A percentile compares a stretch with the other conserved stretches of the same genome.
Evolutionary conservation across 2,888 invertebrate genomes (phyloP).

Genomic region (Xestobium rufovillosum): DNA sequence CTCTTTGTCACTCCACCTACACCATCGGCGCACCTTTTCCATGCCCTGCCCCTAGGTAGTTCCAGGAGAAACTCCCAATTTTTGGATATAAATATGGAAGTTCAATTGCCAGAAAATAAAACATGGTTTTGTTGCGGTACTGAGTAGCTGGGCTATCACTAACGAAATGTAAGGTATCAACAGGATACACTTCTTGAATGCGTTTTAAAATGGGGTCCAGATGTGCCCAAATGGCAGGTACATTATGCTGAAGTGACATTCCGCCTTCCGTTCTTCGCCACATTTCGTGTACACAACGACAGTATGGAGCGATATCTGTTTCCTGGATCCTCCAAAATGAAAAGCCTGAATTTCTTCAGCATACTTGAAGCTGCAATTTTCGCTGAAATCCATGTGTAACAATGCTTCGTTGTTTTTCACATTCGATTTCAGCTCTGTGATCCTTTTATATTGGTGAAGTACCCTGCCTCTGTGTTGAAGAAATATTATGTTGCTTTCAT

Average conservation of each 20-base stretch:
- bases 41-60: too few relatives aligned
- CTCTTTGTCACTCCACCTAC: too few relatives aligned
- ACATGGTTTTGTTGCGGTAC: conserved; percentile 36
- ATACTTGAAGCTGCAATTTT: conserved; percentile 35
- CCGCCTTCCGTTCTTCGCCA: conserved; percentile 26
- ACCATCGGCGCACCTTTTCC: too few relatives aligned
- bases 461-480: conserved; percentile 19
- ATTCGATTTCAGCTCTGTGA: conserved; percentile 19
- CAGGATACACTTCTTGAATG: conserved; percentile 19
- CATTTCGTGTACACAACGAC: conserved; percentile 31
- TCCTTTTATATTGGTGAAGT: conserved; percentile 17
- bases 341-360: conserved; percentile 34
- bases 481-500: conserved; percentile 21
- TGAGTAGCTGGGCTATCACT: conserved; percentile 37
- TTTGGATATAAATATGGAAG: too few relatives aligned
- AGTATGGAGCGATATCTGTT: conserved; percentile 34
- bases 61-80: too few relatives aligned
- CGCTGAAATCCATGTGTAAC: conserved; percentile 34
- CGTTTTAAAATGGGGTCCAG: conserved; percentile 29
- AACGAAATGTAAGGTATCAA: conserved; percentile 30
- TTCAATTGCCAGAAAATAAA: conserved; percentile 32
- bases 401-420: conserved; percentile 21
- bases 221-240: conserved; percentile 38
- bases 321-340: conserved; percentile 35
- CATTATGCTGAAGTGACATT: conserved; percentile 30